These are phyloP conservation scores for Nyctereutes procyonoides DNA, from an alignment of 2,113 vertebrate species.

Conservation along the genomic window DNA sequence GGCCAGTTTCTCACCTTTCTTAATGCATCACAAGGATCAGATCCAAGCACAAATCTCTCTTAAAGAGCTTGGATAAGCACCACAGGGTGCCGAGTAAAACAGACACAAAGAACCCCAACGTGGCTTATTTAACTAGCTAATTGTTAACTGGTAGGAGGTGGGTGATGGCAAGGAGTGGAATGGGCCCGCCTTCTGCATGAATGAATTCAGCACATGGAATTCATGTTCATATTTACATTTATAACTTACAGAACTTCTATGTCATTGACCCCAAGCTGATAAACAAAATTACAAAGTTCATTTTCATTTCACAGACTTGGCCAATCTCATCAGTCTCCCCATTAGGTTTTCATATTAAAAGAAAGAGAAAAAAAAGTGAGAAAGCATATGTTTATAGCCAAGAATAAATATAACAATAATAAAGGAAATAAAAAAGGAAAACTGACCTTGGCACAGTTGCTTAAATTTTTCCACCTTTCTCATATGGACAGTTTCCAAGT, in stretches of 20 bases:
- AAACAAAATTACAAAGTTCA: constrained; percentile 82
- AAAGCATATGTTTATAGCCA: constrained; percentile 82
- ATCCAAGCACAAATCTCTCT: constrained; percentile 76
- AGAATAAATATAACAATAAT: constrained; percentile 80
- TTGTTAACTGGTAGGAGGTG: constrained; percentile 65
- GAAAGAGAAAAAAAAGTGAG: constrained; percentile 15
- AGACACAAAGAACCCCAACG: constrained; percentile 29
- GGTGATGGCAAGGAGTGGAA: not conserved
- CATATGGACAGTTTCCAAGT: constrained; percentile 70
- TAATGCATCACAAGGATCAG: not conserved
- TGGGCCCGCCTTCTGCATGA: constrained; percentile 60
- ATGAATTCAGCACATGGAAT: constrained; percentile 62
- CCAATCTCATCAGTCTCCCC: constrained; percentile 74
- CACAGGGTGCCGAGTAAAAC: constrained; percentile 5
- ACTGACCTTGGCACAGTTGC: constrained; percentile 74
- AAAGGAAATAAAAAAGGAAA: constrained; percentile 76
- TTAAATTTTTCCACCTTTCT: constrained; percentile 79
- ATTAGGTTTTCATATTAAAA: constrained; percentile 76
- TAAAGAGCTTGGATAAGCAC: constrained; percentile 71
- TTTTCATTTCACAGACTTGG: constrained; percentile 75
- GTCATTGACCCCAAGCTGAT: constrained; percentile 82
- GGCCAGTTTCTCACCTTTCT: constrained; percentile 16
- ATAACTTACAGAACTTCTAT: constrained; percentile 68
- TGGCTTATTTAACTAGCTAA: constrained; percentile 70
- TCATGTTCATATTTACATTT: constrained; percentile 76